Evolutionary conservation across 2,888 invertebrate species (phyloP), one percentile per base, ranked within the genome.

Genomic region (Gisinianus flammeolus): DNA sequence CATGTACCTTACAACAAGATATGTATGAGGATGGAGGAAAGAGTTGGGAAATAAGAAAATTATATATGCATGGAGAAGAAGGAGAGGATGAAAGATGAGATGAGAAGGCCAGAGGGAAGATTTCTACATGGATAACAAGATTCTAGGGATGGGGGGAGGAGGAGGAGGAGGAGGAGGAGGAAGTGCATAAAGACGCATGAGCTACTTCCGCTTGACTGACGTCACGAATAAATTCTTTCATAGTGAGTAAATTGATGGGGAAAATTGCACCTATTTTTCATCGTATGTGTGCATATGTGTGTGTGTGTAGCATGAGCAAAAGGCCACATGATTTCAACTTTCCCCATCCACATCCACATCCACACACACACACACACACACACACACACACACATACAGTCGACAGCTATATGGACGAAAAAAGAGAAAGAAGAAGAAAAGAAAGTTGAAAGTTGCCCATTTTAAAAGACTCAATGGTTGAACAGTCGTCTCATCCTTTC

Each of bases 231-330:
- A 62, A 62, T 62, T 62, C 62, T 26, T 26, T 62, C 24, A 26
- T 12, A 62, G 22, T 62, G 22, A 26, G 26, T 62, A 62, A 62
- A 62, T 62, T 62, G 62, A 62, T 62, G 62, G 26, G 24, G 3
- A 62, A 62, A 62, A 62, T 62, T 62, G 62, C 62, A 62, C 62
- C 62, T 62, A 62, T 62, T 62, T 62, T 62, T 62, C 62, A 62
- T 62, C 26, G 28, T n/a, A 8, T n/a, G 6, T 44, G 44, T 44
- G 44, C 44, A 16, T 1, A 16, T 1, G 19, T 44, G 44, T 44
- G 44, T 44, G n/a, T n/a, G n/a, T n/a, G n/a, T n/a, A 12, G 12
- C 44, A 44, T 44, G 44, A 19, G 12, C 44, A 44, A 2, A 44
- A 19, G n/a, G n/a, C 1, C 12, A 44, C 6, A 44, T 2, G 44